A percentile compares a stretch with the other conserved stretches of the same genome.
Conservation (phyloP, 2,888 invertebrate species). For the Monopis laevigella region DNA sequence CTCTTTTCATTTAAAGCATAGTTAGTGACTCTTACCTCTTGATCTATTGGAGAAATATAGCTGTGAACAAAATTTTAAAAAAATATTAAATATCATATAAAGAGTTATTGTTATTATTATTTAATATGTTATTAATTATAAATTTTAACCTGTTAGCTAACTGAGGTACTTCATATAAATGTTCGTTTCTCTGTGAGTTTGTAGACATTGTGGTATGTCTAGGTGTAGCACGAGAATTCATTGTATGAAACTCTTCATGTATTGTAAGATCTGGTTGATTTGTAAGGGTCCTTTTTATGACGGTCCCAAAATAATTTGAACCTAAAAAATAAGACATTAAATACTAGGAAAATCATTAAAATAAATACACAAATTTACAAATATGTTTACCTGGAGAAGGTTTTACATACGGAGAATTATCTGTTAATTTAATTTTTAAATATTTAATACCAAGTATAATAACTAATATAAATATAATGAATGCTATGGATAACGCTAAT, state of each 20-base stretch:
- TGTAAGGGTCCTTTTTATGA: constrained; percentile 81
- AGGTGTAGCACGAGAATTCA: constrained; percentile 71
- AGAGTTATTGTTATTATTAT: too few relatives aligned
- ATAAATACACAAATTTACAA: background rate
- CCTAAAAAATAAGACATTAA: too few relatives aligned
- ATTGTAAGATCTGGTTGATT: constrained; percentile 85
- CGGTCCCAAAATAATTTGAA: constrained; percentile 81
- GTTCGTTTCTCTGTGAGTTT: constrained; percentile 71
- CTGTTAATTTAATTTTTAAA: constrained; percentile 50
- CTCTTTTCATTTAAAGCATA: constrained; percentile 31
- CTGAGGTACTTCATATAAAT: constrained; percentile 89
- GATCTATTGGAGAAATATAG: constrained; percentile 57
- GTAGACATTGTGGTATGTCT: constrained; percentile 66
- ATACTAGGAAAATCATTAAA: too few relatives aligned
- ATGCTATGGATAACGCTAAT: constrained; percentile 47
- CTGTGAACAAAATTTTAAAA: constrained; percentile 30
- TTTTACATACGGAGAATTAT: constrained; percentile 51
- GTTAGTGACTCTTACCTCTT: constrained; percentile 47
- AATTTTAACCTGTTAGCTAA: constrained; percentile 45
- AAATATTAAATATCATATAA: too few relatives aligned
- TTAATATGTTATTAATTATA: background rate
- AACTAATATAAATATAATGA: constrained; percentile 51
- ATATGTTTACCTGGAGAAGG: constrained; percentile 44
- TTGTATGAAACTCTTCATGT: constrained; percentile 76
- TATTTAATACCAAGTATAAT: constrained; percentile 53